Base-by-base conservation (phyloP, 2,888 invertebrate genomes). In the Mythimna loreyi region DNA sequence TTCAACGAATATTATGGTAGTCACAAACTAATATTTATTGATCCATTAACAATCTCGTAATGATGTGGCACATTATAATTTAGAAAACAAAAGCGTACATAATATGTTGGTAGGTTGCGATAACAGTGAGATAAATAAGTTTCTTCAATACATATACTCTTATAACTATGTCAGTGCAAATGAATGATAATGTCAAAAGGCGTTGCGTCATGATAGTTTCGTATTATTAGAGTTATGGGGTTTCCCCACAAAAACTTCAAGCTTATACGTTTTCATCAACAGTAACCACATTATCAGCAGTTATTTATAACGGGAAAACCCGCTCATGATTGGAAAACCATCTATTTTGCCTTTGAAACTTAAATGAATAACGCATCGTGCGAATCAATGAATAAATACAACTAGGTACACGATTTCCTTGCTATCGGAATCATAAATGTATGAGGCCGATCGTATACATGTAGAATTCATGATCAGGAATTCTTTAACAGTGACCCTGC, bases 311-410 rank as follows among this genome's bases (percentile, higher is more conserved):
- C n/a, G 56, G 70, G 52, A 66, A 65, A 71, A 53, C 59, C 56
- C 52, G 36, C 52, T 60, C 63, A 65, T 61, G 50, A 63, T 59
- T 49, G 52, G 21, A 59, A 16, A 71, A 50, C 19, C 11, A 62
- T 62, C 45, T 30, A 23, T 56, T 59, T 62, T 53, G 60, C 30
- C 25, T 81, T 63, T 81, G 58, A 59, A 80, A 63, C 52, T 1
- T 36, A 16, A 65, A 76, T 70, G 65, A 81, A 77, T 81, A 81
- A 77, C 61, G 53, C 60, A 80, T 64, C 43, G 55, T 52, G 23
- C 30, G 70, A 69, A 65, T 76, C 30, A 43, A 69, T 81, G 77
- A 80, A 81, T 77, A 77, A 69, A 68, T 76, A 65, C 76, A 45
- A 60, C 28, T 36, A 50, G 57, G 65, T 70, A 55, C 77, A 69